Base-by-base conservation (phyloP, 2,888 invertebrate genomes). In the Ormyrus rosae region DNA sequence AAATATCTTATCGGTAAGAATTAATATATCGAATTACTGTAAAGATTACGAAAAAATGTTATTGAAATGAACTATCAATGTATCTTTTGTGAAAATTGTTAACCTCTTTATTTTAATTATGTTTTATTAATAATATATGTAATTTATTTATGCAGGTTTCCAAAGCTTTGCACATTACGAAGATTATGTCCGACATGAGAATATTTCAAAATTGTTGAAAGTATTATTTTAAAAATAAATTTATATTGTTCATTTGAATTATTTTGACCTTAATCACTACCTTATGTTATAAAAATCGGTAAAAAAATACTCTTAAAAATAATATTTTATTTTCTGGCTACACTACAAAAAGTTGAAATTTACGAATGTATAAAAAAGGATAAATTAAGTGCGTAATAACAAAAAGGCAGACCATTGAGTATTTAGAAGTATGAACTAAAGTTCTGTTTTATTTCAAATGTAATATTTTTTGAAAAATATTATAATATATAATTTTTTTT, bases 191-290 rank as follows among this genome's bases (percentile, higher is more conserved):
- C n/a, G 46, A 67, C 45, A 56, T 51, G 48, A 64, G 64, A 55
- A 74, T 61, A 63, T 79, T 81, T 75, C 72, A 72, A 79, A 82
- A 80, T 73, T 74, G 50, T 73, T 73, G 53, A 73, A 77, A 82
- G 73, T 82, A 82, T 82, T 82, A 80, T 80, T 82, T 81, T 73
- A 70, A 80, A 64, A 80, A 82, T 80, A 82, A 82, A 82, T 74
- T 69, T 72, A 76, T 76, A 75, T 75, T 45, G 58, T 61, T 81
- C 61, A 78, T 78, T 78, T 81, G n/a, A 79, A 76, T 13, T 60
- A 45, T 75, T 8, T 72, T 46, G 60, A 0, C 50, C 2, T 50
- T 72, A n/a, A 9, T 48, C 19, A 13, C 1, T 45, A 4, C 6
- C 6, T n/a, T 34, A 34, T 34, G 3, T 46, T 69, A 48, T 6